Base-by-base conservation (phyloP, 2,113 vertebrate genomes). In the Cryptoleucopteryx plumbea region DNA sequence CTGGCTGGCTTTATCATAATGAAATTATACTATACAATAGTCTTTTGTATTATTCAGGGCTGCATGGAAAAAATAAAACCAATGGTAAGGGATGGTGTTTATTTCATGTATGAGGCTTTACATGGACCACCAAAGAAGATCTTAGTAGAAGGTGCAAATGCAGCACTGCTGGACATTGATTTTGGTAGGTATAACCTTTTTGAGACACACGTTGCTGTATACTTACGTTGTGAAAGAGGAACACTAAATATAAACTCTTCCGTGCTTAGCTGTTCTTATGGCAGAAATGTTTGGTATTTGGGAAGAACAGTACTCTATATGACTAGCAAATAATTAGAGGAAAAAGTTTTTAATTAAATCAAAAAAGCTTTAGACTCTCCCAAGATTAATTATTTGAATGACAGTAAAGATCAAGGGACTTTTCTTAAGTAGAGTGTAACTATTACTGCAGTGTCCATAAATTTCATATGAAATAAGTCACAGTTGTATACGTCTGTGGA, bases 71-170 rank as follows among this genome's bases (percentile, higher is more conserved):
- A 97, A 96, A 96, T 99, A 96, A 99, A 99, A 96, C 99, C 99
- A 32, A 99, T 99, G 99, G 99, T 99, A 97, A 98, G 94, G 94
- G 99, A 99, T 88, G 99, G 99, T 7, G 99, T 99, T 94, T 99
- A 99, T 98, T 99, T 98, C 98, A 99, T 99, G 98, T 98, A 99
- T 71, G 98, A 99, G 95, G 99, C 99, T 94, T 98, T 99, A 7
- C 99, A 99, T 68, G 99, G 99, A 55, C 98, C 99, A 77, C 98
- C 99, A 32, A 99, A 99, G 98, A 99, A 99, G 96, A 99, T 99
- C 96, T 98, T 99, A 96, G 99, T 99, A 96, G 99, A 99, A 98
- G 99, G 99, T 92, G 99, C 99, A 94, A 99, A 99, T 81, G 99
- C 99, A 86, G 99, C 99, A 3, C 97, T 99, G 29, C 97, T 99